Percentiles rank a stretch among this genome's conserved stretches.
These are phyloP conservation scores for Craseonycteris thonglongyai DNA, from an alignment of 2,113 vertebrate genomes.

Conservation along the genomic window DNA sequence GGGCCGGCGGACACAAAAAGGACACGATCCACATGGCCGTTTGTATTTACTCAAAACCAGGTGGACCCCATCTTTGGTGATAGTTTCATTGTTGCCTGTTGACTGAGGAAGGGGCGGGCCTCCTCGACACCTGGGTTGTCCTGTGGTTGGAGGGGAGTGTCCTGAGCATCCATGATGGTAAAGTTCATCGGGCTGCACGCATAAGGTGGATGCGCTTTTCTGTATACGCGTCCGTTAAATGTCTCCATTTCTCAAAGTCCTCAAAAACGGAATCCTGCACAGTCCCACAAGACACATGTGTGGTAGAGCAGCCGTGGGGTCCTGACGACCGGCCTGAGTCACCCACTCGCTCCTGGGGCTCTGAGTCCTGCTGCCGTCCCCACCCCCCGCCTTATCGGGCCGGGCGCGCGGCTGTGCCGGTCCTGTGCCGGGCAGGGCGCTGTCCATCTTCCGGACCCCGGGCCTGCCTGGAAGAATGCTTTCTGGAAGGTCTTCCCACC, in stretches of 20 bases:
- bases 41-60: fast-evolving
- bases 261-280: neutral
- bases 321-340: neutral
- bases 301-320: neutral
- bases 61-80: fast-evolving
- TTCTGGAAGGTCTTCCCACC: neutral
- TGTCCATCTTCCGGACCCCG: neutral
- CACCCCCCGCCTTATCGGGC: fast-evolving
- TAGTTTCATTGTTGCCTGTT: fast-evolving
- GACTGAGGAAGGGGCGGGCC: neutral
- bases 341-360: fast-evolving
- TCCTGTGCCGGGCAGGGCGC: neutral
- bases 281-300: neutral
- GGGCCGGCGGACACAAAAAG: fast-evolving
- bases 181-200: fast-evolving
- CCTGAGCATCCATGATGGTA: neutral
- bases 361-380: neutral
- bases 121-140: fast-evolving
- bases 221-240: neutral
- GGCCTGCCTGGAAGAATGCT: neutral
- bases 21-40: fast-evolving
- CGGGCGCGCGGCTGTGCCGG: fast-evolving
- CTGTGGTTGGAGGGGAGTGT: fast-evolving
- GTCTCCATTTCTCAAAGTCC: neutral
- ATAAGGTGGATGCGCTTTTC: neutral